Evolutionary conservation across 2,888 invertebrate species (phyloP).

Genomic region (Epinotia brunnichana): DNA sequence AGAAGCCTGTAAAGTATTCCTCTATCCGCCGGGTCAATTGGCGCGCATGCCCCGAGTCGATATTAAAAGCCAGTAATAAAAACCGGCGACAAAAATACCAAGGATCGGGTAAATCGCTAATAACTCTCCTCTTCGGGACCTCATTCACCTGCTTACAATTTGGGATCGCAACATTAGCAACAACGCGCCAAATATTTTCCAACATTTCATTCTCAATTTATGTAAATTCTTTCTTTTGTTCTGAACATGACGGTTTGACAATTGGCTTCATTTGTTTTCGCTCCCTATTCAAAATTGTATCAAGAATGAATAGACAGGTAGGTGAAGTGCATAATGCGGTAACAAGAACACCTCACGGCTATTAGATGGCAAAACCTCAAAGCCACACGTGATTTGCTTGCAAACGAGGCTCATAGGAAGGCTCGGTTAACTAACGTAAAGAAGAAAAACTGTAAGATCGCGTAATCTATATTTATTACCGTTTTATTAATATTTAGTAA

Average conservation of each 20-base stretch:
- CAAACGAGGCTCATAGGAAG: conserved; percentile 26
- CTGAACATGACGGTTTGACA: conserved; percentile 20
- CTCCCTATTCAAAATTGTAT: conserved; percentile 31
- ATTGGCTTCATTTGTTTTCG: conserved; percentile 31
- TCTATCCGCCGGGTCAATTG: conserved; percentile 23
- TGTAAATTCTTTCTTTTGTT: conserved; percentile 31
- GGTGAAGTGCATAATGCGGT: conserved; percentile 34
- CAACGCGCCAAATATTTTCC: conserved; percentile 28
- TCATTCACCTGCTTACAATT: conserved; percentile 35
- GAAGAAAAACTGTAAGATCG: conserved; percentile 13
- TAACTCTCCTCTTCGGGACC: conserved; percentile 19
- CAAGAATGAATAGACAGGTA: conserved; percentile 11
- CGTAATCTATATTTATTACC: background rate
- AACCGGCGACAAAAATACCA: conserved; percentile 6
- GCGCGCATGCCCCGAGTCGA: conserved; percentile 1
- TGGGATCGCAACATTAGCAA: conserved; percentile 22
- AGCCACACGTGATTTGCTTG: conserved; percentile 34
- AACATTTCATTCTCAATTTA: conserved; percentile 8
- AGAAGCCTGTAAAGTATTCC: conserved; percentile 17
- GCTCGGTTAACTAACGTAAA: conserved; percentile 6
- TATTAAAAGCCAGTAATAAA: conserved; percentile 29
- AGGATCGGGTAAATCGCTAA: conserved; percentile 24
- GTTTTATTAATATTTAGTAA: conserved; percentile 16
- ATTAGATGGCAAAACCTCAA: conserved; percentile 29
- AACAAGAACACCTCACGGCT: conserved; percentile 32